Conservation (phyloP, 2,888 invertebrate species). For the Calameuta filiformis region DNA sequence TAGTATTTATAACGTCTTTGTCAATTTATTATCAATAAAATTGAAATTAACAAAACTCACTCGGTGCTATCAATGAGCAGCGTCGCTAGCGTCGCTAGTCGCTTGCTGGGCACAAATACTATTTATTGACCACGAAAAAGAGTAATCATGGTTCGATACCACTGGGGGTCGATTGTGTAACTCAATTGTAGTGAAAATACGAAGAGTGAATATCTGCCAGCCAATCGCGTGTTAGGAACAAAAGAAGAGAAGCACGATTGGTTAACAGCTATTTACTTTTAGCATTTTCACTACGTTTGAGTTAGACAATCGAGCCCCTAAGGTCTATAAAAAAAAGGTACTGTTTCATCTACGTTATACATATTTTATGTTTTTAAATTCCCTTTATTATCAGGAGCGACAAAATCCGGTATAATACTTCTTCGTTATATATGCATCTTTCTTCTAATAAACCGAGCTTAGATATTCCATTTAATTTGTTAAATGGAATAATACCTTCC, state of each 20-base stretch:
- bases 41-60: neutral
- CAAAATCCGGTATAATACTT: neutral
- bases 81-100: neutral
- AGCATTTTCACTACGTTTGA: too few relatives aligned
- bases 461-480: neutral
- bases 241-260: too few relatives aligned
- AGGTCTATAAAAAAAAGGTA: neutral
- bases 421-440: neutral
- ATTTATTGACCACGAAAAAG: neutral
- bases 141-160: neutral
- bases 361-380: neutral
- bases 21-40: neutral
- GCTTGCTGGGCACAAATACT: neutral
- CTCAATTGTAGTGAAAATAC: too few relatives aligned
- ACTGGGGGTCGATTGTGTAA: too few relatives aligned
- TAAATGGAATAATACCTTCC: neutral
- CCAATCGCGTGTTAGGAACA: too few relatives aligned
- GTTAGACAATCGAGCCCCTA: too few relatives aligned
- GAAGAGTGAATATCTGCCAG: too few relatives aligned
- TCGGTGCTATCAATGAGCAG: neutral
- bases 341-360: neutral
- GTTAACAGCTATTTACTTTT: too few relatives aligned
- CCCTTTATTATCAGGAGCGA: neutral
- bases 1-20: neutral
- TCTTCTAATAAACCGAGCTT: neutral